Conservation (phyloP, 2,888 invertebrate species). For the Nephrotoma flavescens region DNA sequence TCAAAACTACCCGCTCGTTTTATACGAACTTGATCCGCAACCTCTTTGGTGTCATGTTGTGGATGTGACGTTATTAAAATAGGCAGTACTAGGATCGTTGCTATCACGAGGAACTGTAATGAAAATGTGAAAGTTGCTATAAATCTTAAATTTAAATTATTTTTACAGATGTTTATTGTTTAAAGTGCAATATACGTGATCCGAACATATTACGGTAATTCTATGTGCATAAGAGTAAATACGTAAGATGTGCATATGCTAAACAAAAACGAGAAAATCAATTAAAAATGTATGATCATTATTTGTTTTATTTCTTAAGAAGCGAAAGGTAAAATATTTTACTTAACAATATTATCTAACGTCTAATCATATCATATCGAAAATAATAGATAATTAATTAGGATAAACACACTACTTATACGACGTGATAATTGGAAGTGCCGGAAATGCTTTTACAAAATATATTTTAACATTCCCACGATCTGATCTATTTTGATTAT, state of each 20-base stretch:
- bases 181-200: background rate
- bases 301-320: background rate
- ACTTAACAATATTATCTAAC: background rate
- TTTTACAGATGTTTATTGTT: background rate
- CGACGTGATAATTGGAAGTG: background rate
- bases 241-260: background rate
- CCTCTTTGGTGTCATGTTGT: background rate
- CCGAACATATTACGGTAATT: background rate
- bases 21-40: background rate
- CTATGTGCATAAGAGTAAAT: background rate
- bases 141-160: background rate
- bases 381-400: background rate
- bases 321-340: background rate
- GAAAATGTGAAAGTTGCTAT: background rate
- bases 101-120: background rate
- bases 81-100: background rate
- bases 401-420: background rate
- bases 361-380: background rate
- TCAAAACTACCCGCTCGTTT: slow-evolving; percentile 23
- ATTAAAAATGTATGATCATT: too few species aligned
- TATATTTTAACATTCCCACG: too few species aligned
- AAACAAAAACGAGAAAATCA: background rate
- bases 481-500: too few species aligned
- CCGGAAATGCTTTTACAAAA: too few species aligned
- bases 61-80: background rate